phyloP scores from a whole-genome alignment of 1,140 invertebrate genomes.

The Drosophila kikkawai region DNA sequence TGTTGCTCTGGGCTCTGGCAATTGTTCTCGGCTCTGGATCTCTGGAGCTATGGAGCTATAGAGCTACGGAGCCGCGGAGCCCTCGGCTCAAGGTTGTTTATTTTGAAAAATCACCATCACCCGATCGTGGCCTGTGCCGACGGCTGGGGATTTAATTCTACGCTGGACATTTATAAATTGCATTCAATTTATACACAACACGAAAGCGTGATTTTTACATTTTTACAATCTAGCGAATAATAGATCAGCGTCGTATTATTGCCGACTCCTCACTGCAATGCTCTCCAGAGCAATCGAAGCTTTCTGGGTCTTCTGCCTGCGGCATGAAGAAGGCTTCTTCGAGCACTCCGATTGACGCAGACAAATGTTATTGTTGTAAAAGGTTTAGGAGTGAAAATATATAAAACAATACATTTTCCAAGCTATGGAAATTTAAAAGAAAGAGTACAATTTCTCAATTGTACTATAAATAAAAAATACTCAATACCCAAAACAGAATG shows the following conservation, averaged over 20 bases:
- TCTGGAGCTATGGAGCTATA: conserved; percentile 18
- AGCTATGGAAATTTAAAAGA: not conserved
- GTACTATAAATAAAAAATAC: not conserved
- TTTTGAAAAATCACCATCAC: conserved; percentile 81
- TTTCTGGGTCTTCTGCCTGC: conserved; percentile 13
- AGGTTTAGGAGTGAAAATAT: not conserved
- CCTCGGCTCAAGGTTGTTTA: conserved; percentile 77
- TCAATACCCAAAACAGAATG: not conserved
- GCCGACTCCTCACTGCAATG: conserved; percentile 35
- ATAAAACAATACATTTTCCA: not conserved
- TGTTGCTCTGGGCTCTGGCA: conserved; percentile 51
- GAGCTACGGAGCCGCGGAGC: conserved; percentile 16
- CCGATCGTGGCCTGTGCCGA: conserved; percentile 67
- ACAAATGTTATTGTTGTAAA: conserved; percentile 6
- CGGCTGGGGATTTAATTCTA: conserved; percentile 79
- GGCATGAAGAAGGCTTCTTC: conserved; percentile 17
- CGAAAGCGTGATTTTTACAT: conserved; percentile 83
- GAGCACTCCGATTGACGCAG: not conserved
- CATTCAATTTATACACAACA: conserved; percentile 83
- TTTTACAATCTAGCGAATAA: conserved; percentile 83
- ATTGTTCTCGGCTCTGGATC: conserved; percentile 51
- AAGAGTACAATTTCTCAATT: not conserved
- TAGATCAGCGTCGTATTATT: conserved; percentile 79
- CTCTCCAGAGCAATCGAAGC: conserved; percentile 11
- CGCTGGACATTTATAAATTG: conserved; percentile 82